Percentiles rank a stretch among this genome's conserved stretches.
Conservation (phyloP, 92 coral and sea anemone species). For the Porites cylindrica region DNA sequence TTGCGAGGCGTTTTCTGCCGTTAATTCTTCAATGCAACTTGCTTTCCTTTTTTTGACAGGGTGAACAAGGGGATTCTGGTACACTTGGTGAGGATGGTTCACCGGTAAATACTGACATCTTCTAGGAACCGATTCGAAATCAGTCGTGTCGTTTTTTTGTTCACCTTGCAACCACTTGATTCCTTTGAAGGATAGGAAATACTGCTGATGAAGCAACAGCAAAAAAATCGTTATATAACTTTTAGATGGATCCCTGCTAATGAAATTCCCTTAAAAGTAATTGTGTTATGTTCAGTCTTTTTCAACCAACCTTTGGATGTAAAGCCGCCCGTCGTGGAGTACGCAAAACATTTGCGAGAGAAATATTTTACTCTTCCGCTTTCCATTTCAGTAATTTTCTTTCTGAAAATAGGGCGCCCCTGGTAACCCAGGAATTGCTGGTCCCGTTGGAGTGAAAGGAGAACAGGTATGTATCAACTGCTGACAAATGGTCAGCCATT, state of each 20-base stretch:
- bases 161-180: too few species aligned
- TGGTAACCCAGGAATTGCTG: slow-evolving; percentile 36
- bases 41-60: slow-evolving; percentile 38
- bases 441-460: slow-evolving; percentile 38
- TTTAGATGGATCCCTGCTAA: too few species aligned
- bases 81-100: slow-evolving; percentile 59
- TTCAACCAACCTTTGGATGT: neutral
- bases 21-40: too few species aligned
- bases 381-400: neutral
- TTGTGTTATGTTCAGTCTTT: too few species aligned
- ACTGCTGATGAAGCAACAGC: too few species aligned
- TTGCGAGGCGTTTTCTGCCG: too few species aligned
- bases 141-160: too few species aligned
- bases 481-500: neutral
- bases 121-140: neutral
- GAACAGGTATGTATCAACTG: slow-evolving; percentile 14
- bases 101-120: slow-evolving; percentile 31
- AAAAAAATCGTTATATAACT: too few species aligned
- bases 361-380: neutral
- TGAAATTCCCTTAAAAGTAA: too few species aligned
- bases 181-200: too few species aligned
- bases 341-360: neutral
- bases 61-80: slow-evolving; percentile 74
- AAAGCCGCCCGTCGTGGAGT: neutral
- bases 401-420: slow-evolving; percentile 16